Evolutionary conservation across 2,113 vertebrate species (phyloP).

Genomic region (Sander lucioperca): DNA sequence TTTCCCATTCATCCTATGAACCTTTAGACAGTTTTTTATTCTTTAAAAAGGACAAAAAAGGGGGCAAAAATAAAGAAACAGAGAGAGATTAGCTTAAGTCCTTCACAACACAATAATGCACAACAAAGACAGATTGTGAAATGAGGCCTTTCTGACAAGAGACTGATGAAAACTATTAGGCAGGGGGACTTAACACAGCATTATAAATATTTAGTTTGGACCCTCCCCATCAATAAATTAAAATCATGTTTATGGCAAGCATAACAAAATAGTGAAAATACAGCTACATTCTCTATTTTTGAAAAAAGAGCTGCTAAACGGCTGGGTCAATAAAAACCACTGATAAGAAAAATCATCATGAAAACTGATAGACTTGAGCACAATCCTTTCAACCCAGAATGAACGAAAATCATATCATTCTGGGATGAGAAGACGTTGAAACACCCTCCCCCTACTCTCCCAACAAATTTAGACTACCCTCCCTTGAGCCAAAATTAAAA

Average conservation of each 20-base stretch:
- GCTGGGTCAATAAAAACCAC: background rate
- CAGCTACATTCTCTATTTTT: background rate
- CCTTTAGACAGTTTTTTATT: conserved; percentile 92
- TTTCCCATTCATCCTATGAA: conserved; percentile 98
- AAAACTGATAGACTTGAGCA: background rate
- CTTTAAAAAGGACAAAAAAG: conserved; percentile 80
- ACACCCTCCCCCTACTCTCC: background rate
- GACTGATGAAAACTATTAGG: conserved; percentile 15
- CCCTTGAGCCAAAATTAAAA: background rate
- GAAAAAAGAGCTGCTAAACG: background rate
- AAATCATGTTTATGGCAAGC: background rate
- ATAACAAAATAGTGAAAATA: background rate
- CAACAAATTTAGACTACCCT: background rate
- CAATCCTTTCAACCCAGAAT: conserved; percentile 5
- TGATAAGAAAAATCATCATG: background rate
- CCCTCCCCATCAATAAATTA: background rate
- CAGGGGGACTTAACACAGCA: background rate
- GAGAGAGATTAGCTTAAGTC: conserved; percentile 78
- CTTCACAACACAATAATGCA: conserved; percentile 75
- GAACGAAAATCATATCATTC: background rate
- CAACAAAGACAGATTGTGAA: conserved; percentile 70
- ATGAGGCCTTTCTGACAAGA: conserved; percentile 59
- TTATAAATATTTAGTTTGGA: background rate
- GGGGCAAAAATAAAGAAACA: conserved; percentile 91
- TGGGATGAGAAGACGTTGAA: background rate